phyloP scores from a whole-genome alignment of 1,140 invertebrate species.

The Anastrepha obliqua region DNA sequence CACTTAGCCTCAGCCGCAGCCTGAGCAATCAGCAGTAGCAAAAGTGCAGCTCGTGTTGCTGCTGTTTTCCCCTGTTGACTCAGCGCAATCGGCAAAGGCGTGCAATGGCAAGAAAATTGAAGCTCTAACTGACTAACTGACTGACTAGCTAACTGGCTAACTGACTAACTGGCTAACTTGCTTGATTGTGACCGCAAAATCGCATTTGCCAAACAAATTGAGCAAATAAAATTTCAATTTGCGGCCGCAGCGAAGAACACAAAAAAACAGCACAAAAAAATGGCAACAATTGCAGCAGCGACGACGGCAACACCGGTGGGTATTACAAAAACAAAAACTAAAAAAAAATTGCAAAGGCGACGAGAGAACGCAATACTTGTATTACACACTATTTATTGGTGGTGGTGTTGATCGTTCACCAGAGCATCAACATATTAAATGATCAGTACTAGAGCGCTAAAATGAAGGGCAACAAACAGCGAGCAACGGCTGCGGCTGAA shows the following conservation, averaged over 20 bases:
- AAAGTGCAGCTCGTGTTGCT: not conserved
- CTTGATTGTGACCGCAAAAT: conserved; percentile 34
- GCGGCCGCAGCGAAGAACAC: conserved; percentile 5
- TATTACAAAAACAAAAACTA: not conserved
- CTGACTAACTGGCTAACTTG: not conserved
- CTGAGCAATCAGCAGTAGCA: not conserved
- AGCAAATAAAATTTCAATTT: conserved; percentile 55
- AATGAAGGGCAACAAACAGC: not conserved
- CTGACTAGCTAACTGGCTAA: not conserved
- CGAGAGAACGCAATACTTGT: not conserved
- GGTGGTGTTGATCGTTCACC: not conserved
- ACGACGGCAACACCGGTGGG: not conserved
- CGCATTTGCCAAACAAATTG: conserved; percentile 50
- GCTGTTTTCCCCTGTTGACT: not conserved
- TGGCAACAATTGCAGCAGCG: not conserved
- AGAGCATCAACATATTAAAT: conserved; percentile 13
- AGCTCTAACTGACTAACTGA: not conserved
- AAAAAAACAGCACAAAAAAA: not conserved
- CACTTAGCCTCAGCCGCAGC: not conserved
- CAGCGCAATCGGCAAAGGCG: not conserved
- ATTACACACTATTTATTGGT: not conserved
- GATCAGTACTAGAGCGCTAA: not conserved
- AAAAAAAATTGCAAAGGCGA: not conserved
- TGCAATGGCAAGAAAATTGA: conserved; percentile 14
- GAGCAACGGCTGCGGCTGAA: not conserved